Evolutionary conservation across 2,113 vertebrate genomes (phyloP).

Genomic region (Uria lomvia): DNA sequence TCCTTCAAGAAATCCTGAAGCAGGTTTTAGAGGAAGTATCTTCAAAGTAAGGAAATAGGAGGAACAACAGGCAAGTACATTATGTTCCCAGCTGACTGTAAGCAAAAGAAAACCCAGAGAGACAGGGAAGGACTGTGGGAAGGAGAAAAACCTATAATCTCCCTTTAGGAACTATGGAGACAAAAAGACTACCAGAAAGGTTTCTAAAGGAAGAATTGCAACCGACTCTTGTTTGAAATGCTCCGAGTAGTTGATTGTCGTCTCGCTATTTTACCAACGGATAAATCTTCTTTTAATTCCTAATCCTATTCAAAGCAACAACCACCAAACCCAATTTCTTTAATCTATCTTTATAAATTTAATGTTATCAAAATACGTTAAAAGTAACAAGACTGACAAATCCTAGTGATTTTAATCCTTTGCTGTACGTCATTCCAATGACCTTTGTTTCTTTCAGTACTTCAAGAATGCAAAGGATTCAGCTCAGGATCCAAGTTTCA

Average conservation of each 20-base stretch:
- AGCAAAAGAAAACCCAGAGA: conserved; percentile 1
- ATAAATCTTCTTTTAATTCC: neutral
- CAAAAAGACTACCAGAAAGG: neutral
- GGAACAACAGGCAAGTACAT: conserved; percentile 3
- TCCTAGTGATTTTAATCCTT: neutral
- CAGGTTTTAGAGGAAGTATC: conserved; percentile 43
- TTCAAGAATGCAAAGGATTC: neutral
- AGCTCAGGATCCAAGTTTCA: neutral
- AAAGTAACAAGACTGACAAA: neutral
- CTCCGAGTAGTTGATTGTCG: neutral
- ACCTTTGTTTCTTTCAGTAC: neutral
- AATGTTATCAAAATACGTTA: neutral
- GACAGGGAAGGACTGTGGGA: neutral
- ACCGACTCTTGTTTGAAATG: neutral
- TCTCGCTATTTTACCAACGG: neutral
- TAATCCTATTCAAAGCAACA: neutral
- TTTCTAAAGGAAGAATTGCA: neutral
- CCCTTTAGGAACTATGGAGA: neutral
- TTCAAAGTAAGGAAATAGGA: conserved; percentile 57
- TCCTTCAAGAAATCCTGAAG: conserved; percentile 58
- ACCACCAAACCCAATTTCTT: neutral
- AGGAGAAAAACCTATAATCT: neutral
- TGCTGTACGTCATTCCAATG: neutral
- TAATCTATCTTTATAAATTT: neutral
- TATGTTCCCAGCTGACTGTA: conserved; percentile 16